Evolutionary conservation across 2,113 vertebrate genomes (phyloP).

Genomic region (Dasyurus viverrinus): DNA sequence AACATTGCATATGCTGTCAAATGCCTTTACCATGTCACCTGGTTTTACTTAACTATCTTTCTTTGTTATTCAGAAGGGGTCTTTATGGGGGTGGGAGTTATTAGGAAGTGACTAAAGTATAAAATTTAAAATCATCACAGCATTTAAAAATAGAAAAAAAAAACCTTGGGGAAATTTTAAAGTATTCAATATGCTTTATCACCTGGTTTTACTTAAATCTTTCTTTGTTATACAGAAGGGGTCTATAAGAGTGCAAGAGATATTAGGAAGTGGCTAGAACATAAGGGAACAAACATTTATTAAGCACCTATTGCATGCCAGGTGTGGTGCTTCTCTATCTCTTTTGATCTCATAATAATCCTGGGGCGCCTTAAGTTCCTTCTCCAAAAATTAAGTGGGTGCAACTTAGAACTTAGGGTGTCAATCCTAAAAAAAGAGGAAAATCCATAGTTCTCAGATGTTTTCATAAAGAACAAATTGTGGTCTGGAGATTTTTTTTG

Average conservation of each 20-base stretch:
- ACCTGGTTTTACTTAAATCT: not conserved
- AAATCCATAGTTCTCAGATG: not conserved
- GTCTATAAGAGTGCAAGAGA: not conserved
- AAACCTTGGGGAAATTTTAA: not conserved
- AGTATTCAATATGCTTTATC: not conserved
- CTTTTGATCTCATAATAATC: not conserved
- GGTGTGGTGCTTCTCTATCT: not conserved
- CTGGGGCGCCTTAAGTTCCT: not conserved
- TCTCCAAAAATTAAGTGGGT: not conserved
- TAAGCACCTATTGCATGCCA: not conserved
- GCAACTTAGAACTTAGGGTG: not conserved
- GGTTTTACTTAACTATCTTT: not conserved
- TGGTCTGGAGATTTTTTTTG: not conserved
- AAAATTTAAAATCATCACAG: not conserved
- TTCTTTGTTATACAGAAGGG: not conserved
- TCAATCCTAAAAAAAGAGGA: slow-evolving; percentile 3
- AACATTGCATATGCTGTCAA: not conserved
- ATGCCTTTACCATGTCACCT: not conserved
- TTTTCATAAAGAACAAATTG: not conserved
- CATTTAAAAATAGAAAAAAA: not conserved
- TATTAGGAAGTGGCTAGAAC: not conserved
- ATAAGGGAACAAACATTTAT: not conserved
- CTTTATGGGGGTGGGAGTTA: not conserved
- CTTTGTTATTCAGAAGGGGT: not conserved
- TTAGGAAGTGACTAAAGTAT: not conserved